Conservation (phyloP, 2,113 vertebrate species). For the Elachura formosa region DNA sequence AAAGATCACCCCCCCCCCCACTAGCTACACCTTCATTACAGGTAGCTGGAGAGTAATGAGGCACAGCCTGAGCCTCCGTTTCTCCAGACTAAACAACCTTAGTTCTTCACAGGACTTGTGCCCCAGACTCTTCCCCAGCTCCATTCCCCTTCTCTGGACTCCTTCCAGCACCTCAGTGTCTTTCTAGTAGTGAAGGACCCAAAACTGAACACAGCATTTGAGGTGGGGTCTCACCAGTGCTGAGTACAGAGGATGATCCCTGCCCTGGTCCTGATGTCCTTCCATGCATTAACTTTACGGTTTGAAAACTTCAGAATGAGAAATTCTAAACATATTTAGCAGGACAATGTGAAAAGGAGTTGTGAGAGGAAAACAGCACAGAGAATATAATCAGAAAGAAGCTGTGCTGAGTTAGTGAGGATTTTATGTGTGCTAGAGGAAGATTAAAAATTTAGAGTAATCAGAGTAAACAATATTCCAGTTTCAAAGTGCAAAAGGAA, state of each 20-base stretch:
- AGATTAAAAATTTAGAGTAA: background rate
- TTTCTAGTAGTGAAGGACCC: background rate
- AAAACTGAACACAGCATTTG: accelerated
- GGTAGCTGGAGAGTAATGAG: background rate
- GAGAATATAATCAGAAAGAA: background rate
- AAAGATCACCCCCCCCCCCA: accelerated
- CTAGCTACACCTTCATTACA: background rate
- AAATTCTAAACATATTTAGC: background rate
- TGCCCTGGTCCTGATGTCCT: background rate
- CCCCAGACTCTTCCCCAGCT: background rate
- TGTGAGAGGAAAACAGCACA: background rate
- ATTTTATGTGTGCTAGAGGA: background rate
- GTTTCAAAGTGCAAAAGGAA: background rate
- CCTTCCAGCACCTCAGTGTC: background rate
- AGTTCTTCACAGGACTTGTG: accelerated
- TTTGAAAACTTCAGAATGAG: background rate
- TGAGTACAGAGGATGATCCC: accelerated
- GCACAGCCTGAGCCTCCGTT: background rate
- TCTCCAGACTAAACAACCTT: background rate
- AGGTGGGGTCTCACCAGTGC: background rate
- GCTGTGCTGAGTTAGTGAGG: background rate
- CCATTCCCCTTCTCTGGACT: background rate
- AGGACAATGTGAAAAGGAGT: background rate
- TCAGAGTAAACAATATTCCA: background rate
- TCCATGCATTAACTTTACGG: background rate